Evolutionary conservation across 2,888 invertebrate species (phyloP).

Genomic region (Serrognathus titanus): DNA sequence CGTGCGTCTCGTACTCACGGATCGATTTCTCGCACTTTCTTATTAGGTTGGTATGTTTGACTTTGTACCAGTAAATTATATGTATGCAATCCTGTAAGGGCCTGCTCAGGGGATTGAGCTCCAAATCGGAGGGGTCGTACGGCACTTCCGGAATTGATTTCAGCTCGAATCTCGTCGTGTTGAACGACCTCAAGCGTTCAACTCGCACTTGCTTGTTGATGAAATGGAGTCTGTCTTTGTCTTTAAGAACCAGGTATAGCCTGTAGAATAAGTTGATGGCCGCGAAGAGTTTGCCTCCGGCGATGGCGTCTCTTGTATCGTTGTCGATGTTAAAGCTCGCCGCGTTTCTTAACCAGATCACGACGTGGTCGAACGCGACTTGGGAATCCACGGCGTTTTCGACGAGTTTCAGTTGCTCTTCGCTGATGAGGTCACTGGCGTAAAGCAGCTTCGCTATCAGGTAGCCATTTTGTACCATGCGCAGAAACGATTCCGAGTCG

Average conservation of each 20-base stretch:
- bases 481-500: constrained; percentile 55
- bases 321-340: constrained; percentile 52
- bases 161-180: constrained; percentile 46
- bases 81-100: constrained; percentile 39
- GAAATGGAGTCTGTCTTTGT: constrained; percentile 56
- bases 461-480: constrained; percentile 57
- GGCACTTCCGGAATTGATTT: constrained; percentile 17
- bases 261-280: constrained; percentile 60
- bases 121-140: constrained; percentile 8
- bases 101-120: constrained; percentile 11
- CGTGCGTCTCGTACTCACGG: no score
- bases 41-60: constrained; percentile 50
- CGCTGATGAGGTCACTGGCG: constrained; percentile 58
- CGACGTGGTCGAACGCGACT: constrained; percentile 48
- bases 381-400: constrained; percentile 31
- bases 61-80: constrained; percentile 58
- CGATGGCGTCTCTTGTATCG: constrained; percentile 51
- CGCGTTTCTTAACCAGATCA: constrained; percentile 54
- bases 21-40: constrained; percentile 38
- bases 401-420: constrained; percentile 54
- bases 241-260: constrained; percentile 58
- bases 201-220: constrained; percentile 50
- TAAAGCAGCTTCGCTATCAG: constrained; percentile 56
- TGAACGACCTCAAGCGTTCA: constrained; percentile 31
- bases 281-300: constrained; percentile 52